Base-by-base conservation (phyloP, 2,888 invertebrate species). In the Caenorhabditis wallacei region DNA sequence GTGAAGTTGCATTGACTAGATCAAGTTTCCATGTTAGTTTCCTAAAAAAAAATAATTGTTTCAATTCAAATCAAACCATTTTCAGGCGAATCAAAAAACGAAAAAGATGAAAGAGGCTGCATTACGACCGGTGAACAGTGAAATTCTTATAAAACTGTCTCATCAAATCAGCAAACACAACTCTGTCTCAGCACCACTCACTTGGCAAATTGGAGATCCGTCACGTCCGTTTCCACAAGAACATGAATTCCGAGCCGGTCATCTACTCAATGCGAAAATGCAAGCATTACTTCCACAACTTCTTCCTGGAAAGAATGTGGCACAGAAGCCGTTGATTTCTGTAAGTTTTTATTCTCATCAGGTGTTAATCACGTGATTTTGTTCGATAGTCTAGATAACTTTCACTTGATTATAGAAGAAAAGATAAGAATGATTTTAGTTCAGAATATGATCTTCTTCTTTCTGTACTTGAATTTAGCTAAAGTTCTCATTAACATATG, bases 191-290 rank as follows among this genome's bases (percentile, higher is more conserved):
- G 85, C 89, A 7, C 90, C 90, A 1, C 64, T 87, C 37, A 86
- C 82, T 35, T 90, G 90, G 90, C 87, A 88, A 63, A 71, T 56
- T 46, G 90, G 91, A 20, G 90, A 91, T 82, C 88, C 90, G 7
- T 84, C 84, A 8, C 70, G 91, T n/a, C 91, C 91, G 24, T 91
- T 88, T 64, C 91, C 91, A 13, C 91, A 88, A n/a, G 91, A 91
- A 66, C 80, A 84, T n/a, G 90, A 90, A 61, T 90, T 91, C 70
- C 68, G 87, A 51, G 57, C 57, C 22, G 84, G 83, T n/a, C 76
- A 64, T 13, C 40, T 87, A 13, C 26, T 71, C 18, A 81, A 82
- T 64, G 80, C 83, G 46, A 72, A 83, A 22, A 59, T 53, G 3
- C 75, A 70, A 48, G 40, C 69, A 18, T 46, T 68, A 22, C 37